Base-by-base conservation (phyloP, 2,797 vertebrate genomes). In the Syngnathus acus region DNA sequence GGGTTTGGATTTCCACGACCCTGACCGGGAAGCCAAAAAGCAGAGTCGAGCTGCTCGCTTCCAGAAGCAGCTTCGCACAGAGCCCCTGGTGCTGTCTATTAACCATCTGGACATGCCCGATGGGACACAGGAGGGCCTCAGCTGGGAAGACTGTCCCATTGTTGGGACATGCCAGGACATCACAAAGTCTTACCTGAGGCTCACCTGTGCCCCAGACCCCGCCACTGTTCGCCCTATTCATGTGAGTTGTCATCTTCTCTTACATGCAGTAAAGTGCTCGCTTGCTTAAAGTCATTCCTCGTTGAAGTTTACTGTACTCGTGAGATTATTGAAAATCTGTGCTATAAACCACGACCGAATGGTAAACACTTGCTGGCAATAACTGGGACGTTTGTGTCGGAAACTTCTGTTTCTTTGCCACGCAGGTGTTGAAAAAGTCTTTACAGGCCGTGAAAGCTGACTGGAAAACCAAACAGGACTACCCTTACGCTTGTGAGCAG, bases 71-170 rank as follows among this genome's bases (percentile, higher is more conserved):
- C 87, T 96, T 59, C 93, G 95, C 55, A 87, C 93, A 0, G 95
- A 96, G 77, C 95, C 95, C 1, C 86, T 96, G 59, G 92, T 96
- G 58, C 86, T 97, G 53, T 94, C 94, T 65, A 90, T 95, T 53
- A 94, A 92, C 32, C 17, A 88, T 7, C 59, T 88, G 9, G 91
- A 91, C 42, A 65, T 91, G 1, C 89, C 90, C 5, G 89, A 89
- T 48, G 90, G 87, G 19, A 86, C 87, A 16, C 84, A 93, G 4
- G 93, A 95, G 9, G 80, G 85, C 62, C 87, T 95, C 0, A 95
- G 94, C 83, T 98, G 95, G 95, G 93, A 96, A 59, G 94, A 96
- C 71, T 92, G 95, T 40, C 94, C 95, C 68, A 96, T 97, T 1
- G 92, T 96, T 43, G 95, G 95, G 48, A 94, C 94, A 11, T 93